Conservation (phyloP, 2,888 invertebrate species). For the Caradrina clavipalpis region DNA sequence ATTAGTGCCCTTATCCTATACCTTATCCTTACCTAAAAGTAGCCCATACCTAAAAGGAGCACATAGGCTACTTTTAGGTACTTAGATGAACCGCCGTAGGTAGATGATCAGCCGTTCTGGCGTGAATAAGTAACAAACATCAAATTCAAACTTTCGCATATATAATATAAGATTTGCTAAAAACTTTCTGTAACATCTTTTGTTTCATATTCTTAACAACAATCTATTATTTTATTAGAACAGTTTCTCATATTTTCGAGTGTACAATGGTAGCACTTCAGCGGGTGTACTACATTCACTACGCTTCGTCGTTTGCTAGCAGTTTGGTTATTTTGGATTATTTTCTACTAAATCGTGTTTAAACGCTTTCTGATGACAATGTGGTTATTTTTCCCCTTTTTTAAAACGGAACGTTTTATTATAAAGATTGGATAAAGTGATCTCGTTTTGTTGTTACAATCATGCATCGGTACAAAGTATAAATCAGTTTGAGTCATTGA, state of each 20-base stretch:
- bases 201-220: no score
- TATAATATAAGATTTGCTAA: no score
- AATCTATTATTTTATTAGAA: not conserved
- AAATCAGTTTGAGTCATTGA: not conserved
- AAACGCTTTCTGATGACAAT: slow-evolving; percentile 48
- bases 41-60: no score
- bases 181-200: no score
- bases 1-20: no score
- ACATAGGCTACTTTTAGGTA: no score
- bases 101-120: no score
- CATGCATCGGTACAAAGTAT: not conserved
- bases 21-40: no score
- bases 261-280: slow-evolving; percentile 59
- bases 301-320: slow-evolving; percentile 64
- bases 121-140: no score
- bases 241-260: not conserved
- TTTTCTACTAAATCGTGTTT: slow-evolving; percentile 56
- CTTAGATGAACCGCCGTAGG: no score
- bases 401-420: not conserved
- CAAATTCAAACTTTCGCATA: no score
- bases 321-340: slow-evolving; percentile 58
- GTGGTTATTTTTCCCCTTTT: slow-evolving; percentile 20
- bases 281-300: slow-evolving; percentile 72
- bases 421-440: not conserved
- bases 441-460: not conserved